A percentile compares a stretch with the other conserved stretches of the same genome.
Evolutionary conservation across 1,140 invertebrate species (phyloP).

Genomic region (Polypedilum pembai): DNA sequence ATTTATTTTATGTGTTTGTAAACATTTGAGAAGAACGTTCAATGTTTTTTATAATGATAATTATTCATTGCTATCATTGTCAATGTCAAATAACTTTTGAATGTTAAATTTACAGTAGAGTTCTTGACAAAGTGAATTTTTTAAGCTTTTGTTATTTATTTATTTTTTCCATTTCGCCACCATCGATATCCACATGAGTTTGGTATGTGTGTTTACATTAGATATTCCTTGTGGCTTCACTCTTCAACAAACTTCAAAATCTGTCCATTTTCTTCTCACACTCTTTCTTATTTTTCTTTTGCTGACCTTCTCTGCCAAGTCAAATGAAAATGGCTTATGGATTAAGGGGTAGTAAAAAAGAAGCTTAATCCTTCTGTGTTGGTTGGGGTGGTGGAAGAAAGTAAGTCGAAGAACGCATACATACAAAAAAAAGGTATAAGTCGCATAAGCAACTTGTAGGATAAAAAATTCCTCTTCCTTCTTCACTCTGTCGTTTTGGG

Average conservation of each 20-base stretch:
- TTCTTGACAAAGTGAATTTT: no score
- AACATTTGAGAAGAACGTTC: no score
- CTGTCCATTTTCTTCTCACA: neutral
- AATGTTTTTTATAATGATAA: no score
- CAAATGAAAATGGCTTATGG: slow-evolving; percentile 16
- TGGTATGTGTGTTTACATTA: neutral
- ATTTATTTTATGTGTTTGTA: no score
- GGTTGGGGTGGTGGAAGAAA: neutral
- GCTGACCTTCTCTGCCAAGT: slow-evolving; percentile 10
- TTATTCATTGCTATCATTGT: no score
- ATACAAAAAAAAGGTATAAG: neutral
- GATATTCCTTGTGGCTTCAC: slow-evolving; percentile 16
- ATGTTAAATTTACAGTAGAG: no score
- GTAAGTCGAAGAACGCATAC: neutral
- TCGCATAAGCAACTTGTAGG: slow-evolving; percentile 8
- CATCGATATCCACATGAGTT: neutral
- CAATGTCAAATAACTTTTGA: no score
- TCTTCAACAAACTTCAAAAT: slow-evolving; percentile 18
- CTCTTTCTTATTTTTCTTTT: neutral
- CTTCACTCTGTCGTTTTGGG: neutral
- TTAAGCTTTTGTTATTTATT: no score
- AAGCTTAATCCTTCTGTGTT: neutral
- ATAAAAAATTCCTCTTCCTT: neutral
- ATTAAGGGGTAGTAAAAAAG: neutral
- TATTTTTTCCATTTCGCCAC: neutral